These are phyloP conservation scores for Lacerta agilis DNA, from an alignment of 2,797 vertebrate species.

Conservation along the genomic window DNA sequence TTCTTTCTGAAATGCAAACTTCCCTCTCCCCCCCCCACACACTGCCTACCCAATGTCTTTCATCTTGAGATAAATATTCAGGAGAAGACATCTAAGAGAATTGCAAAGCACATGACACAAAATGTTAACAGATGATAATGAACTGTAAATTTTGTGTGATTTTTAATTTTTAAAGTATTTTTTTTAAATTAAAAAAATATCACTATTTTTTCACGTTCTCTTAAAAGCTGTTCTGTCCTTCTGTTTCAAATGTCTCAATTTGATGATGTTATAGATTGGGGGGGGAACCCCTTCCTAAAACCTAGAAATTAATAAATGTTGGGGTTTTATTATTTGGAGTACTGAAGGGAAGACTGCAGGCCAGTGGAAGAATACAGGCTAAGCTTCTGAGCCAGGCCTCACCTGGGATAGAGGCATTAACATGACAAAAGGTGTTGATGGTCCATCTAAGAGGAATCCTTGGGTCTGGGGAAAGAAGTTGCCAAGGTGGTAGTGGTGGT, in stretches of 20 bases:
- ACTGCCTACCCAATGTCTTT: conserved; percentile 5
- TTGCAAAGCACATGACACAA: conserved; percentile 11
- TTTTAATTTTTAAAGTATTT: conserved; percentile 32
- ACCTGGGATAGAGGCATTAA: too few relatives aligned
- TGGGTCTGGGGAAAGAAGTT: too few relatives aligned
- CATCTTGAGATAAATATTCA: conserved; percentile 28
- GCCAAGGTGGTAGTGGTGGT: too few relatives aligned
- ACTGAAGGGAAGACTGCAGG: too few relatives aligned
- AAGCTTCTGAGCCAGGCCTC: too few relatives aligned
- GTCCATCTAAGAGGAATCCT: too few relatives aligned
- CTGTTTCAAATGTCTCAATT: neutral
- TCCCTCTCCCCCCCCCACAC: neutral
- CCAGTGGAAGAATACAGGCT: too few relatives aligned
- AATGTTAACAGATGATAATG: conserved; percentile 6
- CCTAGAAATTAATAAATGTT: too few relatives aligned
- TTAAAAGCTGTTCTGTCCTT: neutral
- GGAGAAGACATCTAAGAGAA: conserved; percentile 39
- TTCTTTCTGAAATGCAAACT: conserved; percentile 28
- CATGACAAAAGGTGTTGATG: too few relatives aligned
- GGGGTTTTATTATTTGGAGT: too few relatives aligned
- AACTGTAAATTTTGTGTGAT: conserved; percentile 25
- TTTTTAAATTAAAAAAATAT: neutral
- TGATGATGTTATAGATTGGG: too few relatives aligned
- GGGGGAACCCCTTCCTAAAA: too few relatives aligned
- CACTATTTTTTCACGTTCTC: neutral